phyloP scores from a whole-genome alignment of 2,113 vertebrate species.

The Ciconia boyciana region DNA sequence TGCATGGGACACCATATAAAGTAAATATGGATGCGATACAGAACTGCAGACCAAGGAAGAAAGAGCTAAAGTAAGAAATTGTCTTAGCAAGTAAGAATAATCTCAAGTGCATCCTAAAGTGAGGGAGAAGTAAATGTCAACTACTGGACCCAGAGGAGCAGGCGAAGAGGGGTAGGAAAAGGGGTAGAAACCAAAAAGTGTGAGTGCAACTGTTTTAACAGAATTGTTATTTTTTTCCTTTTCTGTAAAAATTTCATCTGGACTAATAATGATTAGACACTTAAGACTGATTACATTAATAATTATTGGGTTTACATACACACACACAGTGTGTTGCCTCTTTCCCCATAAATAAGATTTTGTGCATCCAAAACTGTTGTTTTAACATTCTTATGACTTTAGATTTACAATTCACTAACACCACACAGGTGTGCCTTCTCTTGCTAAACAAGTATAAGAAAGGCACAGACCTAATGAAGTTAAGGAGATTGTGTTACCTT shows the following conservation, averaged over 20 bases:
- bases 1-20: background rate
- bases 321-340: background rate
- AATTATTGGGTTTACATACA: background rate
- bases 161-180: background rate
- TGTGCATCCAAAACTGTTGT: background rate
- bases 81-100: background rate
- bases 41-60: background rate
- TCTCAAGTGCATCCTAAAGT: background rate
- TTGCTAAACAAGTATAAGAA: background rate
- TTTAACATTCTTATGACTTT: background rate
- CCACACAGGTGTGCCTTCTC: background rate
- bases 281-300: background rate
- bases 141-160: background rate
- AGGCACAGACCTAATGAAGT: background rate
- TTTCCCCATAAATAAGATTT: background rate
- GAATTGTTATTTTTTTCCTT: background rate
- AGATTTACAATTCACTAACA: background rate
- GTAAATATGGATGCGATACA: background rate
- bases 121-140: background rate
- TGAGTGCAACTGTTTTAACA: background rate
- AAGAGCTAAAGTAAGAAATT: background rate
- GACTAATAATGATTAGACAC: background rate
- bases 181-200: background rate
- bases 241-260: background rate
- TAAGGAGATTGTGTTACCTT: background rate